Evolutionary conservation across 2,888 invertebrate species (phyloP).

Genomic region (Caenorhabditis becei): DNA sequence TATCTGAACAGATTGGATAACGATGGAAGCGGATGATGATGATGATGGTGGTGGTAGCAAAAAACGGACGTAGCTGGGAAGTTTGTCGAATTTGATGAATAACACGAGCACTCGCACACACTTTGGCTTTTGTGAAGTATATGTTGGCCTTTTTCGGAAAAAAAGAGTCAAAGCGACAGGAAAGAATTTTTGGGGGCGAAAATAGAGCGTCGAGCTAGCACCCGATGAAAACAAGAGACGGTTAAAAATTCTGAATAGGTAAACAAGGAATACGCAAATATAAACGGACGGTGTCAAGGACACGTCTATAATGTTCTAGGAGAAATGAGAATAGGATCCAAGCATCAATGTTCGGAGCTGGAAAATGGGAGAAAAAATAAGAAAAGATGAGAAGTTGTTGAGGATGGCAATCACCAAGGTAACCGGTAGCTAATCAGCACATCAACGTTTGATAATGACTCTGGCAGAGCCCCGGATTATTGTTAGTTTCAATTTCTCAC

Average conservation of each 20-base stretch:
- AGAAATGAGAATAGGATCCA: background rate
- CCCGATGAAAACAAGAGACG: constrained; percentile 14
- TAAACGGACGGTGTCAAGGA: background rate
- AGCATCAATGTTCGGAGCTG: background rate
- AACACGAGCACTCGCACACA: constrained; percentile 27
- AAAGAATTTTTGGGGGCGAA: background rate
- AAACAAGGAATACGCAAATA: constrained; percentile 4
- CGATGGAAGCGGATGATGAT: constrained; percentile 5
- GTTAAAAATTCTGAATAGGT: constrained; percentile 24
- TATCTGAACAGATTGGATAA: constrained; percentile 40
- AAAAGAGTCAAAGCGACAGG: constrained; percentile 20
- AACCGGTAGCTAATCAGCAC: too few relatives aligned
- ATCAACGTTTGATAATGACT: too few relatives aligned
- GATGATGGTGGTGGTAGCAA: constrained; percentile 4
- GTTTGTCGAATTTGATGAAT: constrained; percentile 30
- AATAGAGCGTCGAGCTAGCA: background rate
- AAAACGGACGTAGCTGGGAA: constrained; percentile 14
- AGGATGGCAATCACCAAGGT: too few relatives aligned
- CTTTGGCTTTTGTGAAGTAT: constrained; percentile 29
- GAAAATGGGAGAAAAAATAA: background rate
- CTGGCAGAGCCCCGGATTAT: too few relatives aligned
- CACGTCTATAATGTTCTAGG: background rate
- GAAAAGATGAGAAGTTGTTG: too few relatives aligned
- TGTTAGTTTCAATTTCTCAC: too few relatives aligned
- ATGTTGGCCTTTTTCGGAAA: constrained; percentile 18